phyloP scores from a whole-genome alignment of 2,888 invertebrate genomes.

The Allacma fusca region DNA sequence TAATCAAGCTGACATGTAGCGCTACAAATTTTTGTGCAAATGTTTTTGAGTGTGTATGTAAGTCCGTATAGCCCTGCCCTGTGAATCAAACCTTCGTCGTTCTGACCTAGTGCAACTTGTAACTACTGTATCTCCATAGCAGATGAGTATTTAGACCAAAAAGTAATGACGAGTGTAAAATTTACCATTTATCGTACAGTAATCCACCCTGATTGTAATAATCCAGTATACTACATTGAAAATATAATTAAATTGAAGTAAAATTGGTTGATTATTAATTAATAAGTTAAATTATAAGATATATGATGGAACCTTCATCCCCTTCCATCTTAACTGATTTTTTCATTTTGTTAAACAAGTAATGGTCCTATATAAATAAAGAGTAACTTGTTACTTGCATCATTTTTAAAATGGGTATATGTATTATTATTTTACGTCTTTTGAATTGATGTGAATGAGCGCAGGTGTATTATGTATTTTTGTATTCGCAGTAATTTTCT shows the following conservation, averaged over 20 bases:
- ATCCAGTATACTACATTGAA: background rate
- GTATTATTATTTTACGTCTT: background rate
- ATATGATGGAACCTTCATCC: background rate
- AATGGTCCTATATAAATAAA: background rate
- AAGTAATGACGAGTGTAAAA: background rate
- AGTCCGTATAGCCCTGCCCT: background rate
- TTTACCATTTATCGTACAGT: background rate
- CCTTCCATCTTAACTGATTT: background rate
- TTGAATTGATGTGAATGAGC: background rate
- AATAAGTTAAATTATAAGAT: background rate
- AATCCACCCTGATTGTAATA: background rate
- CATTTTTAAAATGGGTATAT: background rate
- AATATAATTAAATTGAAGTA: background rate
- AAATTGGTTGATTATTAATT: background rate
- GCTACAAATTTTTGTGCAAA: conserved; percentile 8
- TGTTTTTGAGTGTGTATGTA: background rate
- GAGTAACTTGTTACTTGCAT: background rate
- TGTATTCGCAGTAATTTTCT: background rate
- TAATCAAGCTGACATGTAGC: conserved; percentile 26
- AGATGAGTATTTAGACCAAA: conserved; percentile 6
- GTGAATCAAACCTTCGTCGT: conserved; percentile 13
- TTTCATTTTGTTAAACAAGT: conserved; percentile 9
- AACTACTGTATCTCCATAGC: background rate
- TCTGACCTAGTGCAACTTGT: conserved; percentile 2
- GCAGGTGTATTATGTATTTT: conserved; percentile 7